Evolutionary conservation across 2,797 vertebrate species (phyloP).

Genomic region (Adelosebastes latens): DNA sequence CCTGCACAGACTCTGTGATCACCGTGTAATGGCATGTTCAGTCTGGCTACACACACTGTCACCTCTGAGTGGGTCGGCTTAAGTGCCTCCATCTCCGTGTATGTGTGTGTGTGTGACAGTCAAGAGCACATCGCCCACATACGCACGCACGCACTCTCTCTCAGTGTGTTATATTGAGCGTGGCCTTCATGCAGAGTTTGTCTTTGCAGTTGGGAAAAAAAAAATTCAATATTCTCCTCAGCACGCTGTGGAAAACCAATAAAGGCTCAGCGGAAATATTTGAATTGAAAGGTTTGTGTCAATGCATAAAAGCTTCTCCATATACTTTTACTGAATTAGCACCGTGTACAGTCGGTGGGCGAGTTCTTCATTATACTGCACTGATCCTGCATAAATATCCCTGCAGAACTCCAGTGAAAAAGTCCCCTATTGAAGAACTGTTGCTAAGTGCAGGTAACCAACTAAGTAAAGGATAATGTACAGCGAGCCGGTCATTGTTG

Average conservation of each 20-base stretch:
- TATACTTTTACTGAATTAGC: not conserved
- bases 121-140: slow-evolving; percentile 22
- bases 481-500: too few species aligned
- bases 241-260: slow-evolving; percentile 14
- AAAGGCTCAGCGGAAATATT: slow-evolving; percentile 24
- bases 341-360: not conserved
- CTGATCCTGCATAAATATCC: not conserved
- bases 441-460: not conserved
- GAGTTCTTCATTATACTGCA: not conserved
- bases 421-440: not conserved
- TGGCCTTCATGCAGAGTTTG: slow-evolving; percentile 47
- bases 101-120: slow-evolving; percentile 5
- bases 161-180: slow-evolving; percentile 29
- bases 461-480: too few species aligned
- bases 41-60: slow-evolving; percentile 27
- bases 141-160: not conserved
- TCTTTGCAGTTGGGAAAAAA: slow-evolving; percentile 28
- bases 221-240: slow-evolving; percentile 38
- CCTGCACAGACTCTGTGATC: slow-evolving; percentile 31
- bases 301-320: not conserved
- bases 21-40: slow-evolving; percentile 22
- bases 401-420: not conserved
- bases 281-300: slow-evolving; percentile 16
- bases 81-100: slow-evolving; percentile 21
- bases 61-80: slow-evolving; percentile 25